Conservation (phyloP, 1,140 invertebrate species). For the Bombus polaris region DNA sequence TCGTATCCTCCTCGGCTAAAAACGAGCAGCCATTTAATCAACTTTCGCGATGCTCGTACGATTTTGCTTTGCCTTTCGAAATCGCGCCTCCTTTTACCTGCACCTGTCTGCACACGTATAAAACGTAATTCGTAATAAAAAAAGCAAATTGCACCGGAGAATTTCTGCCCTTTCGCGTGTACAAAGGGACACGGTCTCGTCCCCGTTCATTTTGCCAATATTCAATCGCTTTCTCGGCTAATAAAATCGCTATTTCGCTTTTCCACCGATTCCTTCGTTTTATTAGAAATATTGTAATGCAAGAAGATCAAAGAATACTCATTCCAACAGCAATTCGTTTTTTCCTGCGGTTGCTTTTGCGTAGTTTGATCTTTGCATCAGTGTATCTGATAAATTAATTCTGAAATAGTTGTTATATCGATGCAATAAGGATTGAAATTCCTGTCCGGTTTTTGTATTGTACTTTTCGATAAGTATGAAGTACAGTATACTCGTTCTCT, state of each 20-base stretch:
- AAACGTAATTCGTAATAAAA: constrained; percentile 10
- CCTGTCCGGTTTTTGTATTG: no score
- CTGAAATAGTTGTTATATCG: no score
- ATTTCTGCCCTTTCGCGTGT: neutral
- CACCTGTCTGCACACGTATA: neutral
- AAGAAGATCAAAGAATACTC: no score
- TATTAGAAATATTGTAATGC: neutral
- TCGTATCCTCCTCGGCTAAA: neutral
- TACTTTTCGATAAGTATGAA: no score
- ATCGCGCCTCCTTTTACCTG: neutral
- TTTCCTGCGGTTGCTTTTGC: no score
- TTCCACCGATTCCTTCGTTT: neutral
- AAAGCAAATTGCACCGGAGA: neutral
- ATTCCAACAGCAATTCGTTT: neutral
- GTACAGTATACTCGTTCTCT: no score
- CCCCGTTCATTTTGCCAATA: constrained; percentile 3
- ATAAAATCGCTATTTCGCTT: neutral
- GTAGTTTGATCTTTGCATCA: neutral
- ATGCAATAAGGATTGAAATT: no score
- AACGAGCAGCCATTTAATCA: constrained; percentile 29
- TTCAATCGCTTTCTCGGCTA: neutral
- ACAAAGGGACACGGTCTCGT: neutral
- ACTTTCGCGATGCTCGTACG: neutral
- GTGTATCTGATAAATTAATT: no score
- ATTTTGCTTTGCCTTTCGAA: constrained; percentile 20